A percentile compares a stretch with the other conserved stretches of the same genome.
These are phyloP conservation scores for Psittacula cyanocephala DNA, from an alignment of 2,113 vertebrate genomes.

Conservation along the genomic window DNA sequence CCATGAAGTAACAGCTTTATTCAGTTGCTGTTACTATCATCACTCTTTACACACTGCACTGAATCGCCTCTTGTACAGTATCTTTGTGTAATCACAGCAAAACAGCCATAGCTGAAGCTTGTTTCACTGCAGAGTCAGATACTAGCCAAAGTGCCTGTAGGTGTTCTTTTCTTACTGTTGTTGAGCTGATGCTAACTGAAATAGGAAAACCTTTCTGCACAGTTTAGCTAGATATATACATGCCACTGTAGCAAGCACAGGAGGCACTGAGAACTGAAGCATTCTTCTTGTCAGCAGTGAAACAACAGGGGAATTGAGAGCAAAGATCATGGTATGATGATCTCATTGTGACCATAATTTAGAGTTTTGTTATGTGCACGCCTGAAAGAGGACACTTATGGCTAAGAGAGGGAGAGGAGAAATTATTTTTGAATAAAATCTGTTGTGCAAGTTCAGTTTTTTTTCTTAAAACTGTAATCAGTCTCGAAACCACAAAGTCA, in stretches of 20 bases:
- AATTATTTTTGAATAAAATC: not conserved
- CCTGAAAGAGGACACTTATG: not conserved
- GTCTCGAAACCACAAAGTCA: not conserved
- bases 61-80: not conserved
- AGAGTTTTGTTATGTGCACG: not conserved
- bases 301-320: conserved; percentile 59
- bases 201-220: not conserved
- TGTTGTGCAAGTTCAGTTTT: not conserved
- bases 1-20: not conserved
- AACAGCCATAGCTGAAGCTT: not conserved
- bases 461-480: not conserved
- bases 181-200: not conserved
- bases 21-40: conserved; percentile 9
- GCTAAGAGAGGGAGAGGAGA: not conserved
- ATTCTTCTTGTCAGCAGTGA: not conserved
- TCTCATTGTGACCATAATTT: conserved; percentile 31
- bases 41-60: conserved; percentile 8
- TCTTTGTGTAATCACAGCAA: not conserved
- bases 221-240: not conserved
- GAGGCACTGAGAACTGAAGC: not conserved
- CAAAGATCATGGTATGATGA: conserved; percentile 19
- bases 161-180: not conserved
- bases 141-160: not conserved
- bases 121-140: not conserved
- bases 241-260: not conserved